Conservation (phyloP, 92 coral and sea anemone species). For the Pocillopora meandrina region DNA sequence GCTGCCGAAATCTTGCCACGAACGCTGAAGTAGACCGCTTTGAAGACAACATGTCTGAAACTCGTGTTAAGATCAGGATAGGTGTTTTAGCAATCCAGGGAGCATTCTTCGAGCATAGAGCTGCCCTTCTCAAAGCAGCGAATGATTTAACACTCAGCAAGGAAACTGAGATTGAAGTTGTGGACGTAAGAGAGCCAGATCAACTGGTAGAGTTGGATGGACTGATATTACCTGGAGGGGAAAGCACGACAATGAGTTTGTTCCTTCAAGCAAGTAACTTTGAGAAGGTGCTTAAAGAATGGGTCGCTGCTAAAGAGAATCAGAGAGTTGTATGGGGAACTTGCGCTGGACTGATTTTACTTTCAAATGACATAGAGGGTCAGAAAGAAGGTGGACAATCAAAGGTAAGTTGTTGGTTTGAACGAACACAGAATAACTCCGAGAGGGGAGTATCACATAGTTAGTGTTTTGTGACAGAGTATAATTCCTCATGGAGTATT, state of each 20-base stretch:
- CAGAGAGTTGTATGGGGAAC: constrained; percentile 87
- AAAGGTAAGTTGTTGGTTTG: constrained; percentile 43
- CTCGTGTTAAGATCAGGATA: constrained; percentile 28
- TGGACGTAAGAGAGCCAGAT: constrained; percentile 73
- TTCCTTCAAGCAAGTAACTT: constrained; percentile 74
- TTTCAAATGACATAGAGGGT: constrained; percentile 81
- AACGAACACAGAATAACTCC: no score
- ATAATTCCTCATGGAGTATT: no score
- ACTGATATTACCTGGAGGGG: constrained; percentile 93
- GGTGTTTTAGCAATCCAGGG: constrained; percentile 96
- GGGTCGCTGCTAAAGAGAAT: constrained; percentile 68
- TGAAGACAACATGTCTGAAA: constrained; percentile 38
- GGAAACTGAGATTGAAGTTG: constrained; percentile 63
- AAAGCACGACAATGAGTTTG: constrained; percentile 85
- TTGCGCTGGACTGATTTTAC: constrained; percentile 90
- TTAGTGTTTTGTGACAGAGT: neutral
- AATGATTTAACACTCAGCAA: constrained; percentile 46
- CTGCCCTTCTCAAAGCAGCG: constrained; percentile 72
- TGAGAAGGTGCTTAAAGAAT: constrained; percentile 64
- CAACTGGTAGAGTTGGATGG: constrained; percentile 78
- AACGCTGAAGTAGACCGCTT: neutral
- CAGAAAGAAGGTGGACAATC: constrained; percentile 80
- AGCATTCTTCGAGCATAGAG: constrained; percentile 89
- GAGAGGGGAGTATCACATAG: constrained; percentile 6
- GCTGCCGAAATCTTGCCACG: no score